phyloP scores from a whole-genome alignment of 2,113 vertebrate species.

The Gobiocypris rarus region DNA sequence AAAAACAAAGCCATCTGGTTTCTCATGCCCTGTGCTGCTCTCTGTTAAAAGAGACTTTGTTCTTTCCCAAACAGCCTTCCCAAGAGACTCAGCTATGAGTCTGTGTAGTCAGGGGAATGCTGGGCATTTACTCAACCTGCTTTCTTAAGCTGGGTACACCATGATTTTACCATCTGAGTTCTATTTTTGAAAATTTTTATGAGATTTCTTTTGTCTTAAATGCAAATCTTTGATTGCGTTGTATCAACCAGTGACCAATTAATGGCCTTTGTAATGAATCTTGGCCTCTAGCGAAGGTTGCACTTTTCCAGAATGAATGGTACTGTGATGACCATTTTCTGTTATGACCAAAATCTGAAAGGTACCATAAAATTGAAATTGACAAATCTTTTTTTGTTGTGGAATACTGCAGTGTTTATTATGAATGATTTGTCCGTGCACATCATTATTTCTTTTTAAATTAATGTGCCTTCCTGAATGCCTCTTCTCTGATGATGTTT shows the following conservation, averaged over 20 bases:
- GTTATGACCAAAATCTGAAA: background rate
- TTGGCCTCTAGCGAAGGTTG: background rate
- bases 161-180: background rate
- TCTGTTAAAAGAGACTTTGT: conserved; percentile 65
- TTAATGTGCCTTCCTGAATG: background rate
- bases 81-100: conserved; percentile 37
- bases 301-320: background rate
- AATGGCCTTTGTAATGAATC: background rate
- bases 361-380: background rate
- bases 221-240: background rate
- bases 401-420: background rate
- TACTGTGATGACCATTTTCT: background rate
- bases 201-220: background rate
- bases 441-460: background rate
- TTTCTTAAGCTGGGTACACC: background rate
- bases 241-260: background rate
- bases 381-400: background rate
- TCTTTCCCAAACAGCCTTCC: conserved; percentile 51
- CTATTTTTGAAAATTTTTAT: background rate
- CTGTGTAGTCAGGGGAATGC: background rate
- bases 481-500: too few species aligned
- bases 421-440: background rate
- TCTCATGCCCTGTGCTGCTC: conserved; percentile 80
- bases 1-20: conserved; percentile 82
- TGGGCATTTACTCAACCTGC: conserved; percentile 8